These are phyloP conservation scores for Erebia epiphron DNA, from an alignment of 2,888 invertebrate species.

Conservation along the genomic window DNA sequence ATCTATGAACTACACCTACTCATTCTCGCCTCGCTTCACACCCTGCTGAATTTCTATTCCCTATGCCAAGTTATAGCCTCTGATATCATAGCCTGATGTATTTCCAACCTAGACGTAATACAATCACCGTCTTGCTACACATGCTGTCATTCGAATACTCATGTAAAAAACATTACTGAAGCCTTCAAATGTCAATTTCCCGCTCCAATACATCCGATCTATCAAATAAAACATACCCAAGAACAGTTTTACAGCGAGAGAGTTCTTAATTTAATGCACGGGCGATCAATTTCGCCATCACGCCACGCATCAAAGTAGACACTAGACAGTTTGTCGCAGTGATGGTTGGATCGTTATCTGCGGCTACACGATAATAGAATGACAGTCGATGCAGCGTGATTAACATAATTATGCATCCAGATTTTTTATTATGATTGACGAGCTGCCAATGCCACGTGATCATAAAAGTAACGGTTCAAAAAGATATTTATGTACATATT, in stretches of 20 bases:
- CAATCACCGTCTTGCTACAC: neutral
- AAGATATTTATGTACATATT: neutral
- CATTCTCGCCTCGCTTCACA: too few relatives aligned
- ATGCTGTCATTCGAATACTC: too few relatives aligned
- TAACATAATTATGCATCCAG: slow-evolving; percentile 40
- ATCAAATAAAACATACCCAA: slow-evolving; percentile 19
- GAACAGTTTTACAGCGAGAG: slow-evolving; percentile 27
- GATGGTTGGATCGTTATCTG: slow-evolving; percentile 37
- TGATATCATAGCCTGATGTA: too few relatives aligned
- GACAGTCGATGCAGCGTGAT: slow-evolving; percentile 39
- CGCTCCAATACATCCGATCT: slow-evolving; percentile 17
- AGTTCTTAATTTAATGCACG: slow-evolving; percentile 28
- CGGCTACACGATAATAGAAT: slow-evolving; percentile 45
- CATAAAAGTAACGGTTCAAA: slow-evolving; percentile 17
- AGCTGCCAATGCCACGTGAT: slow-evolving; percentile 36
- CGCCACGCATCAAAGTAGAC: slow-evolving; percentile 1
- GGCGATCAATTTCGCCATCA: slow-evolving; percentile 34
- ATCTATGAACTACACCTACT: too few relatives aligned
- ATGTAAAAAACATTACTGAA: neutral
- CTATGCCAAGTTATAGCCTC: too few relatives aligned
- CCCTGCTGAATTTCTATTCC: too few relatives aligned
- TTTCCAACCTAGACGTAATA: too few relatives aligned
- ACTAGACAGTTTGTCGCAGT: slow-evolving; percentile 38
- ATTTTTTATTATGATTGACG: slow-evolving; percentile 39
- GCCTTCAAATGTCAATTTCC: neutral